phyloP scores from a whole-genome alignment of 2,113 vertebrate genomes.

The Atlantisia rogersi region DNA sequence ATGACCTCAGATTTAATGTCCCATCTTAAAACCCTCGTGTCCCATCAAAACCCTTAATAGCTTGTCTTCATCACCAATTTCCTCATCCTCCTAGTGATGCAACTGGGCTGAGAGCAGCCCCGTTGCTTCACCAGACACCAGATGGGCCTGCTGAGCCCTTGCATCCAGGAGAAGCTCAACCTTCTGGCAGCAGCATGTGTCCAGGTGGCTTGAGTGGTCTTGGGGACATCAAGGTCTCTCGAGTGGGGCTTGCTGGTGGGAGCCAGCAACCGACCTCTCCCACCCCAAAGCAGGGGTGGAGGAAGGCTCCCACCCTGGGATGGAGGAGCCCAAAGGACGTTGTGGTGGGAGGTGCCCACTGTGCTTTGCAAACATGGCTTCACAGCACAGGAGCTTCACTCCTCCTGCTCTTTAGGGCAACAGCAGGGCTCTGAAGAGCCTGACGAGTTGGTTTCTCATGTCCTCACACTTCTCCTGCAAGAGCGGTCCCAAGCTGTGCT shows the following conservation, averaged over 20 bases:
- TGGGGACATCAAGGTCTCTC: background rate
- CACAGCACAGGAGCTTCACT: background rate
- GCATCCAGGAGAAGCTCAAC: fast-evolving
- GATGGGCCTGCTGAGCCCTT: background rate
- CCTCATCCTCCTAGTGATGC: background rate
- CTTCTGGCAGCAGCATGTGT: background rate
- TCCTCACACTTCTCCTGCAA: background rate
- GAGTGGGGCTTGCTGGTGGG: background rate
- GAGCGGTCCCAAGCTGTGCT: background rate
- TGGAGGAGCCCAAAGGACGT: background rate
- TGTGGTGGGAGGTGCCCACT: background rate
- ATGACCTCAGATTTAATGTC: conserved; percentile 36
- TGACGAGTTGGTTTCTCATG: background rate
- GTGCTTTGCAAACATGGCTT: fast-evolving
- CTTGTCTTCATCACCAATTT: background rate
- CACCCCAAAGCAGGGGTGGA: background rate
- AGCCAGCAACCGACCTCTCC: background rate
- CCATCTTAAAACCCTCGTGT: background rate
- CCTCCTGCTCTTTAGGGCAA: fast-evolving
- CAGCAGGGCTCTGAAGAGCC: background rate
- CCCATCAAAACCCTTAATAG: background rate
- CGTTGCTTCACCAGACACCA: background rate
- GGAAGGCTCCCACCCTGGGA: background rate
- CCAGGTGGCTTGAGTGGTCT: background rate
- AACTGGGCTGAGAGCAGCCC: background rate